Percentiles rank a stretch among this genome's conserved stretches.
phyloP scores from a whole-genome alignment of 2,113 vertebrate species.

The Holacanthus passer region DNA sequence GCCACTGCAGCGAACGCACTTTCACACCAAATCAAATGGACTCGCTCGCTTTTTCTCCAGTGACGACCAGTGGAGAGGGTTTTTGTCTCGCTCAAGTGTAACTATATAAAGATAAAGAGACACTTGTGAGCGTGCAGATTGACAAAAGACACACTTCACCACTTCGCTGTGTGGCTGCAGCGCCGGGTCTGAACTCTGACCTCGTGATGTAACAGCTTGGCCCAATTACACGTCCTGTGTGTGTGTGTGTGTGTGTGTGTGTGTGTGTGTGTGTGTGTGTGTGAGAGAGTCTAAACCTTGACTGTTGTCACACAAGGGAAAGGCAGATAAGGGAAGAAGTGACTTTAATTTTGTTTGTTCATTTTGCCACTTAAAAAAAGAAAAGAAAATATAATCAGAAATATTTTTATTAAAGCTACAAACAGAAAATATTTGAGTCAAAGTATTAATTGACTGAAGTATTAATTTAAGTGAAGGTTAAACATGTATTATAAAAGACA shows the following conservation, averaged over 20 bases:
- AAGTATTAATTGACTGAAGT: background rate
- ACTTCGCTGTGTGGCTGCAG: constrained; percentile 3
- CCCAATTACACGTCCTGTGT: background rate
- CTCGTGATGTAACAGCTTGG: constrained; percentile 61
- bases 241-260: constrained; percentile 30
- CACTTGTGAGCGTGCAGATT: background rate
- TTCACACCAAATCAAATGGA: background rate
- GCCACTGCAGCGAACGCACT: no score
- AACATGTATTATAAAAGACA: background rate
- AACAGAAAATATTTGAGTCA: background rate
- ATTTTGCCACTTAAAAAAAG: background rate
- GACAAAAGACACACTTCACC: constrained; percentile 41
- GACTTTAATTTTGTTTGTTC: background rate
- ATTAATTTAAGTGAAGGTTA: background rate
- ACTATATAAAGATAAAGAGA: constrained; percentile 35
- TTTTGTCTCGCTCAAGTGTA: constrained; percentile 7
- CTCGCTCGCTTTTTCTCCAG: no score
- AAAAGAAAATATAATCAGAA: background rate
- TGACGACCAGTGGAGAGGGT: background rate
- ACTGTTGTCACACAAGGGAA: background rate
- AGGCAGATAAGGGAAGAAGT: background rate
- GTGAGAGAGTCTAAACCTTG: constrained; percentile 3
- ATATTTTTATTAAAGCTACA: background rate
- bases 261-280: constrained; percentile 24
- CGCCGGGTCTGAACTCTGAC: constrained; percentile 45